These are phyloP conservation scores for Drosophila incognita DNA, from an alignment of 2,888 invertebrate genomes.

Conservation along the genomic window DNA sequence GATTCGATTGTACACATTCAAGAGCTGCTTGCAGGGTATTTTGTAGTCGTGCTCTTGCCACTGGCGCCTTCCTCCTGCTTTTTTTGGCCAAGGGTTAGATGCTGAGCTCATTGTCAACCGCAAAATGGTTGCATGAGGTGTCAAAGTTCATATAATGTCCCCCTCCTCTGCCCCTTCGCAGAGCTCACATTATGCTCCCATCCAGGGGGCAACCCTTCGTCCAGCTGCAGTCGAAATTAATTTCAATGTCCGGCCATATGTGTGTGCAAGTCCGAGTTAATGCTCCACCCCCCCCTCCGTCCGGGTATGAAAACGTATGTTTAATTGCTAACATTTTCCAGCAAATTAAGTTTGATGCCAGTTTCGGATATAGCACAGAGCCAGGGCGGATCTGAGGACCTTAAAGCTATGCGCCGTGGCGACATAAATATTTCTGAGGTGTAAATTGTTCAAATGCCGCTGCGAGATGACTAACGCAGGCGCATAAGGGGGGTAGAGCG, in stretches of 20 bases:
- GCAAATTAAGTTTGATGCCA: slow-evolving; percentile 83
- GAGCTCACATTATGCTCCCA: background rate
- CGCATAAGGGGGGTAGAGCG: slow-evolving; percentile 43
- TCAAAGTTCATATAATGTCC: slow-evolving; percentile 80
- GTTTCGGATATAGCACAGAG: background rate
- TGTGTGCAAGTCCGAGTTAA: slow-evolving; percentile 44
- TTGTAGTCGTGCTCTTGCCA: background rate
- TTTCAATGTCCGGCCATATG: slow-evolving; percentile 74
- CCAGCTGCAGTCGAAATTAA: slow-evolving; percentile 64
- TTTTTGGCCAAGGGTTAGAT: slow-evolving; percentile 27
- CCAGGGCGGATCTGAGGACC: slow-evolving; percentile 1
- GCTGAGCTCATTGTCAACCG: slow-evolving; percentile 80
- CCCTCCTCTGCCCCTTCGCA: background rate
- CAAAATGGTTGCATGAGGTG: slow-evolving; percentile 84
- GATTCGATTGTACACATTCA: background rate
- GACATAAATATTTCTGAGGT: slow-evolving; percentile 66
- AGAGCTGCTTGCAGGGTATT: background rate
- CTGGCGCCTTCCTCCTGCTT: background rate
- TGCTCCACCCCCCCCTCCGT: background rate
- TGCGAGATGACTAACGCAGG: slow-evolving; percentile 69
- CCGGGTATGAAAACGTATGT: slow-evolving; percentile 36
- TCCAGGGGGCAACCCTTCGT: too few species aligned
- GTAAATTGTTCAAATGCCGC: slow-evolving; percentile 63
- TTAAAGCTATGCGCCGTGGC: slow-evolving; percentile 43
- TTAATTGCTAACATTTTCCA: slow-evolving; percentile 84